Conservation (phyloP, 2,113 vertebrate genomes). For the Megaceryle torquata region DNA sequence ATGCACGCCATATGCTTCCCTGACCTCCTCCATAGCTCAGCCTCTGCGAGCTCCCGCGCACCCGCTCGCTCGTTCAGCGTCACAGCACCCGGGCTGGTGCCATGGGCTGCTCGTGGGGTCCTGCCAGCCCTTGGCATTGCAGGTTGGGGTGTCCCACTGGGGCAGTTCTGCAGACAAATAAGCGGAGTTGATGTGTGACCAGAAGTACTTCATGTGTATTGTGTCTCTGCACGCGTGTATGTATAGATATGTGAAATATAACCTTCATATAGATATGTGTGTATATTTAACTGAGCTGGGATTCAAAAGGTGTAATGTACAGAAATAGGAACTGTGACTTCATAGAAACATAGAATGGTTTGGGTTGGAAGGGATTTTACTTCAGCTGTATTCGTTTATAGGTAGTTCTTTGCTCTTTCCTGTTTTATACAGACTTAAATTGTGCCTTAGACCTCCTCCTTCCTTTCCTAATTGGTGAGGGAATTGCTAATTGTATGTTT, state of each 20-base stretch:
- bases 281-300: neutral
- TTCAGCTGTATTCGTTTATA: neutral
- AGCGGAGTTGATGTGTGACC: rapidly evolving
- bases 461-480: neutral
- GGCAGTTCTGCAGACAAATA: neutral
- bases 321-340: neutral
- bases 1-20: neutral
- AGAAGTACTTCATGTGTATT: neutral
- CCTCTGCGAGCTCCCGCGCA: rapidly evolving
- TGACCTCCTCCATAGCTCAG: neutral
- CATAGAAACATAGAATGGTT: neutral
- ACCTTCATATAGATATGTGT: neutral
- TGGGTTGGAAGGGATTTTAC: neutral
- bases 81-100: neutral
- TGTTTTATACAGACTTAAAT: neutral
- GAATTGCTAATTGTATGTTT: neutral
- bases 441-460: neutral
- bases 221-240: neutral
- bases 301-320: neutral
- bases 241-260: neutral
- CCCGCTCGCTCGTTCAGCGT: neutral
- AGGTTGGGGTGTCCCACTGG: rapidly evolving
- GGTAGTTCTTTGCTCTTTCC: neutral
- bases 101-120: rapidly evolving
- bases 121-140: rapidly evolving